Evolutionary conservation across 2,888 invertebrate species (phyloP).

Genomic region (Cephalotes varians): DNA sequence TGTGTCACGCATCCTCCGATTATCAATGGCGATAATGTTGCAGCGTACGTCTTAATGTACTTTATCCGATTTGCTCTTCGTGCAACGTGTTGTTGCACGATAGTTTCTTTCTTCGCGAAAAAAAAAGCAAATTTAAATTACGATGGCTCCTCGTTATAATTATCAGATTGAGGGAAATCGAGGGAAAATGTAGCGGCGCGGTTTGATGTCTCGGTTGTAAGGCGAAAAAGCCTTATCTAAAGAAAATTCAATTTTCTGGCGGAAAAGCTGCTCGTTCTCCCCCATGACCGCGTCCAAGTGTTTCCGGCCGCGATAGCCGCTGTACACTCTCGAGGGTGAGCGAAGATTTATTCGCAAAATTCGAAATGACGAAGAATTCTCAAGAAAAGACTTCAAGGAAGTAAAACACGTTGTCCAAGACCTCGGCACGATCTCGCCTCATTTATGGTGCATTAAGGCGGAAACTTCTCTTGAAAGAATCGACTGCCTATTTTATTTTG

Average conservation of each 20-base stretch:
- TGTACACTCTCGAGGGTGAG: constrained; percentile 19
- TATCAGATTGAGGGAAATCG: constrained; percentile 34
- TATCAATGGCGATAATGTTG: constrained; percentile 65
- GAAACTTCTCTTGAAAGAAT: constrained; percentile 19
- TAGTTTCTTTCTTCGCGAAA: constrained; percentile 8
- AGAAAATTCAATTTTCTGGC: constrained; percentile 53
- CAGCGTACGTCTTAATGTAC: neutral
- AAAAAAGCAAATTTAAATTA: constrained; percentile 20
- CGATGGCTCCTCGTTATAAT: constrained; percentile 17
- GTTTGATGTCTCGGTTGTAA: constrained; percentile 36
- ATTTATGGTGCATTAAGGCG: constrained; percentile 42
- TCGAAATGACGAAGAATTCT: constrained; percentile 43
- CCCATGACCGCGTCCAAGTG: constrained; percentile 21
- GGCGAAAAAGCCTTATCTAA: constrained; percentile 42
- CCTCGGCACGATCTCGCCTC: constrained; percentile 18
- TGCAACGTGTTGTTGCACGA: constrained; percentile 3
- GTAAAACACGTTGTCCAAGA: constrained; percentile 26
- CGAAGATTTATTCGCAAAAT: constrained; percentile 52
- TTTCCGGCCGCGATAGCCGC: constrained; percentile 51
- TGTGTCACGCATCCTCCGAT: constrained; percentile 44
- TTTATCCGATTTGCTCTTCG: neutral
- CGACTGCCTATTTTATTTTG: constrained; percentile 32
- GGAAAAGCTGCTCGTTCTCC: constrained; percentile 39
- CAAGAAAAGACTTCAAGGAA: constrained; percentile 43
- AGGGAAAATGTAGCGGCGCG: constrained; percentile 26